Evolutionary conservation across 1,140 invertebrate genomes (phyloP).

Genomic region (Geopemphigus sp.): DNA sequence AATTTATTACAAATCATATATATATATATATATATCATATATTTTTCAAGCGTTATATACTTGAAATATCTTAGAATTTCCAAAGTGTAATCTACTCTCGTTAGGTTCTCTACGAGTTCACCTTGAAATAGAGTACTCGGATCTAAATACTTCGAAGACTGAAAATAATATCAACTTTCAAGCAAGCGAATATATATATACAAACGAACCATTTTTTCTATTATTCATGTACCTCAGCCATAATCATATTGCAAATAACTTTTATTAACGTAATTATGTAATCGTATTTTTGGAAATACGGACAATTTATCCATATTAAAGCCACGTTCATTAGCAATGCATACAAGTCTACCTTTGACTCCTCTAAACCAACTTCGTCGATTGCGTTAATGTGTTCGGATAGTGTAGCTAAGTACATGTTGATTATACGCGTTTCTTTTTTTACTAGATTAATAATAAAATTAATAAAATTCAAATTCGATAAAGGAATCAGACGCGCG

Average conservation of each 20-base stretch:
- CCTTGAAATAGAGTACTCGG: conserved; percentile 69
- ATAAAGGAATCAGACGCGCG: background rate
- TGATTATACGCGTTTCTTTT: conserved; percentile 14
- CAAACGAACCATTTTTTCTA: too few relatives aligned
- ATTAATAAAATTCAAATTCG: background rate
- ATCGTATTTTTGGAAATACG: conserved; percentile 75
- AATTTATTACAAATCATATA: conserved; percentile 12
- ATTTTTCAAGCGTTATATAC: conserved; percentile 56
- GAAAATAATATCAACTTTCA: conserved; percentile 45
- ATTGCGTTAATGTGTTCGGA: conserved; percentile 6
- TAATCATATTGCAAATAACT: conserved; percentile 75
- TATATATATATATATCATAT: background rate
- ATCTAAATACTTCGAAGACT: conserved; percentile 57
- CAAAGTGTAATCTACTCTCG: conserved; percentile 59
- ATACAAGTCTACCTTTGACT: conserved; percentile 63
- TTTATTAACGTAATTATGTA: conserved; percentile 70
- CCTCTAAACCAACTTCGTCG: conserved; percentile 62
- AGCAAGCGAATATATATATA: too few relatives aligned
- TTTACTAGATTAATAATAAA: conserved; percentile 18
- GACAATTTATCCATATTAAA: conserved; percentile 78
- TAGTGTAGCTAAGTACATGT: background rate
- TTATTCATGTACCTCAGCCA: conserved; percentile 60
- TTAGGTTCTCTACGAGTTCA: conserved; percentile 65
- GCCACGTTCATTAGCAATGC: conserved; percentile 74
- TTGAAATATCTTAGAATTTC: conserved; percentile 59